phyloP scores from a whole-genome alignment of 2,888 invertebrate species.

The Ethmia dodecea region DNA sequence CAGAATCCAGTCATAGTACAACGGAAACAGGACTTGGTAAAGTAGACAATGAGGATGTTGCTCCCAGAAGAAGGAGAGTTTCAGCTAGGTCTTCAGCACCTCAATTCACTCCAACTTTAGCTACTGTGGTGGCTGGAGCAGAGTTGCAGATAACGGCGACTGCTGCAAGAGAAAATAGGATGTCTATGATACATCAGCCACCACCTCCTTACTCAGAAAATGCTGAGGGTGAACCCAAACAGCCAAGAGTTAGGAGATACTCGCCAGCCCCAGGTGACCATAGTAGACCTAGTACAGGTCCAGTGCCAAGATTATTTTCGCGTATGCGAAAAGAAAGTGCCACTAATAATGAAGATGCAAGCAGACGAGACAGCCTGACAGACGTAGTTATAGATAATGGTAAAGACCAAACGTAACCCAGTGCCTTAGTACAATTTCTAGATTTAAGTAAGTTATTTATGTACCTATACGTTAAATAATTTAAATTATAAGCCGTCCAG shows the following conservation, averaged over 20 bases:
- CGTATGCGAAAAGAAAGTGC: conserved; percentile 60
- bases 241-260: conserved; percentile 54
- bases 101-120: conserved; percentile 63
- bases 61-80: conserved; percentile 54
- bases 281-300: conserved; percentile 48
- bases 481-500: conserved; percentile 47
- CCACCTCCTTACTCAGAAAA: conserved; percentile 65
- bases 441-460: conserved; percentile 34
- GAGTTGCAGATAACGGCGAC: conserved; percentile 62
- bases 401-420: conserved; percentile 63
- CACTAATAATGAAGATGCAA: conserved; percentile 36
- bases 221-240: conserved; percentile 39
- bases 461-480: conserved; percentile 25
- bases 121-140: conserved; percentile 66
- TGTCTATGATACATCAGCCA: conserved; percentile 62
- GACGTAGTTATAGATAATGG: conserved; percentile 70
- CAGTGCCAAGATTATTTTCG: conserved; percentile 63
- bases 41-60: conserved; percentile 49
- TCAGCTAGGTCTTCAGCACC: conserved; percentile 61
- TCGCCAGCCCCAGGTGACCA: conserved; percentile 61
- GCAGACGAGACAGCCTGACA: conserved; percentile 64
- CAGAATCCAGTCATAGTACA: conserved; percentile 17
- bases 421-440: conserved; percentile 46
- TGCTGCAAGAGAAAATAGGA: conserved; percentile 61
- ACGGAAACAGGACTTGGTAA: too few species aligned